A percentile compares a stretch with the other conserved stretches of the same genome.
phyloP scores from a whole-genome alignment of 2,113 vertebrate genomes.

The Nipponia nippon region DNA sequence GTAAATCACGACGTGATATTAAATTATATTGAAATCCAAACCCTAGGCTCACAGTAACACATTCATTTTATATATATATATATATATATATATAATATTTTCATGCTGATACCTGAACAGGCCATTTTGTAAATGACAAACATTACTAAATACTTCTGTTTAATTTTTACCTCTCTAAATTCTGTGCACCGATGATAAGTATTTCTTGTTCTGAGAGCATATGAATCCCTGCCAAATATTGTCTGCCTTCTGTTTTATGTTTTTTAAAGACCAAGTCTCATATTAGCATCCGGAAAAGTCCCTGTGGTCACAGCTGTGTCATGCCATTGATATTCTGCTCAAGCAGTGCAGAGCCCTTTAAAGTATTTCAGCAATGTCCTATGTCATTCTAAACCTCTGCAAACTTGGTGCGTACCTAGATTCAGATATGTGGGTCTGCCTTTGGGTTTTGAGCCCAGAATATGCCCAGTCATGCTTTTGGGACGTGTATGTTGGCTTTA shows the following conservation, averaged over 20 bases:
- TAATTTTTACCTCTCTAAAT: not conserved
- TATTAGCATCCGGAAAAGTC: not conserved
- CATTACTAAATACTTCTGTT: not conserved
- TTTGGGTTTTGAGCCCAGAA: not conserved
- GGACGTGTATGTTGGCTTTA: not conserved
- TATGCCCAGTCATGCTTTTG: not conserved
- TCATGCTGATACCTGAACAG: not conserved
- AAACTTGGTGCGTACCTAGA: not conserved
- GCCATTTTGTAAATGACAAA: not conserved
- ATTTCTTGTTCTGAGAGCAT: not conserved
- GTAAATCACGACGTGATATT: not conserved
- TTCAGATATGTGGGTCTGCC: not conserved
- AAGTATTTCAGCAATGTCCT: not conserved
- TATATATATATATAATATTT: not conserved
- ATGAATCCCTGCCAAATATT: not conserved
- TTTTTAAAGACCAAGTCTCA: not conserved
- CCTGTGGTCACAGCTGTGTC: constrained; percentile 11
- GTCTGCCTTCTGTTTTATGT: not conserved
- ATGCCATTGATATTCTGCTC: not conserved
- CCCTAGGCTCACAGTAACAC: not conserved
- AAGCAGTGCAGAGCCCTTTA: not conserved
- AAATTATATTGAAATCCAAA: not conserved
- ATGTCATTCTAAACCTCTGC: not conserved
- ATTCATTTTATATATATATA: not conserved
- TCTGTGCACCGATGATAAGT: not conserved